Percentiles rank a stretch among this genome's conserved stretches.
Evolutionary conservation across 2,888 invertebrate genomes (phyloP).

Genomic region (Alsophila aescularia): DNA sequence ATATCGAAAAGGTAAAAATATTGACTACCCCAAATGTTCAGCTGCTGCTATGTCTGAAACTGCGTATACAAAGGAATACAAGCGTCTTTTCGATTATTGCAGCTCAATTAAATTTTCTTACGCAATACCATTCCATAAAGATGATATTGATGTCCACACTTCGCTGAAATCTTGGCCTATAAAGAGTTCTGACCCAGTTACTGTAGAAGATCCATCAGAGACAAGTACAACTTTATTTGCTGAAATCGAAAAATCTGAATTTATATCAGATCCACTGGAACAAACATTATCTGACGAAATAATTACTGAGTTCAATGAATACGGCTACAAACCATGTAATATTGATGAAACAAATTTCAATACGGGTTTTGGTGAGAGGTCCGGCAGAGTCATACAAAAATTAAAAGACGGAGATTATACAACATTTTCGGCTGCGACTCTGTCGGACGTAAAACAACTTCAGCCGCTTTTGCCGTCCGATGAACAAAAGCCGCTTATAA

Average conservation of each 20-base stretch:
- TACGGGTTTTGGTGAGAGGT: slow-evolving; percentile 85
- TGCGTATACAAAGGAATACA: slow-evolving; percentile 64
- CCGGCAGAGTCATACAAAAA: slow-evolving; percentile 83
- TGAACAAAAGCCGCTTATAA: slow-evolving; percentile 37
- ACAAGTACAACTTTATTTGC: slow-evolving; percentile 50
- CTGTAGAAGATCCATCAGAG: slow-evolving; percentile 33
- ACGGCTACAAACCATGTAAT: slow-evolving; percentile 44
- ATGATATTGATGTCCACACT: slow-evolving; percentile 57
- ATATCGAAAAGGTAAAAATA: slow-evolving; percentile 72
- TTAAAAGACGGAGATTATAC: slow-evolving; percentile 64
- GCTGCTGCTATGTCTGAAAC: slow-evolving; percentile 45
- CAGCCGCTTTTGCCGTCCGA: slow-evolving; percentile 78
- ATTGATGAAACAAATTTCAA: slow-evolving; percentile 71
- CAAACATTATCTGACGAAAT: slow-evolving; percentile 71
- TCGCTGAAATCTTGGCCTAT: slow-evolving; percentile 66
- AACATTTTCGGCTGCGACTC: slow-evolving; percentile 83
- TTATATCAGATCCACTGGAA: slow-evolving; percentile 48
- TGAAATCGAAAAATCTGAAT: slow-evolving; percentile 38
- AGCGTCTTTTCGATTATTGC: slow-evolving; percentile 62
- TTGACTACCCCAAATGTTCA: slow-evolving; percentile 64
- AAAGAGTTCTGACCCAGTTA: slow-evolving; percentile 26
- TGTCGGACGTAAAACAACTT: slow-evolving; percentile 84
- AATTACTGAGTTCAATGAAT: slow-evolving; percentile 48
- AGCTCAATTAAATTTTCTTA: slow-evolving; percentile 73
- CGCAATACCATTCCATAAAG: slow-evolving; percentile 67